phyloP scores from a whole-genome alignment of 2,113 vertebrate species.

The Neolamprologus sp. region DNA sequence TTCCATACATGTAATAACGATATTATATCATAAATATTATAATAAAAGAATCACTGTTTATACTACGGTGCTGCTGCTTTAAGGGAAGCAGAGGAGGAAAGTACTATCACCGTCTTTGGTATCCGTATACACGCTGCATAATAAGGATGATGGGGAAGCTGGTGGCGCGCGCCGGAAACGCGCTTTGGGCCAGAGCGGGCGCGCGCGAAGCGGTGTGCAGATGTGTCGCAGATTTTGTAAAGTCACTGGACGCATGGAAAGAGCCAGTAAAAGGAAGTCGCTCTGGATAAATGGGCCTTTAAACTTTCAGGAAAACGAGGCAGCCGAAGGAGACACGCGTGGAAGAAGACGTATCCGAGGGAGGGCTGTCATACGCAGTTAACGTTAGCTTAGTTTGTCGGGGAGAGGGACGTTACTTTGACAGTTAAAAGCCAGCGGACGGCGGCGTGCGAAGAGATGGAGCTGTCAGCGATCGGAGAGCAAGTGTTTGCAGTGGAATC shows the following conservation, averaged over 20 bases:
- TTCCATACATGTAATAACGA: background rate
- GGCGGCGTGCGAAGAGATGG: conserved; percentile 71
- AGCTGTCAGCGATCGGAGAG: conserved; percentile 96
- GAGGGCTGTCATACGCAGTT: background rate
- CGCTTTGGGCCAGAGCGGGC: conserved; percentile 15
- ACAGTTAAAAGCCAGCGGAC: conserved; percentile 4
- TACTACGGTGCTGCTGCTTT: background rate
- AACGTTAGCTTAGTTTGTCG: conserved; percentile 18
- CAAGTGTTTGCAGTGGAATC: conserved; percentile 97
- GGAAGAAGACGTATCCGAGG: background rate
- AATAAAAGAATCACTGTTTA: background rate
- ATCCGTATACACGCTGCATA: background rate
- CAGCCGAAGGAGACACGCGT: background rate
- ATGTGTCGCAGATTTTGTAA: conserved; percentile 81
- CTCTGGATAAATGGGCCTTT: background rate
- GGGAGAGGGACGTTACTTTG: conserved; percentile 10
- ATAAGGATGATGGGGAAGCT: background rate
- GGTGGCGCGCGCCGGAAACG: conserved; percentile 10
- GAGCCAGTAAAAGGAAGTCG: conserved; percentile 31
- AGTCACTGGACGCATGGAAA: conserved; percentile 61
- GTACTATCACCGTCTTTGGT: background rate
- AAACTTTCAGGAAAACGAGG: conserved; percentile 16
- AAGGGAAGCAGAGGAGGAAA: background rate
- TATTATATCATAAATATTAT: background rate
- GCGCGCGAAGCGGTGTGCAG: conserved; percentile 66